phyloP scores from a whole-genome alignment of 2,888 invertebrate species.

The Ellobium chinense region DNA sequence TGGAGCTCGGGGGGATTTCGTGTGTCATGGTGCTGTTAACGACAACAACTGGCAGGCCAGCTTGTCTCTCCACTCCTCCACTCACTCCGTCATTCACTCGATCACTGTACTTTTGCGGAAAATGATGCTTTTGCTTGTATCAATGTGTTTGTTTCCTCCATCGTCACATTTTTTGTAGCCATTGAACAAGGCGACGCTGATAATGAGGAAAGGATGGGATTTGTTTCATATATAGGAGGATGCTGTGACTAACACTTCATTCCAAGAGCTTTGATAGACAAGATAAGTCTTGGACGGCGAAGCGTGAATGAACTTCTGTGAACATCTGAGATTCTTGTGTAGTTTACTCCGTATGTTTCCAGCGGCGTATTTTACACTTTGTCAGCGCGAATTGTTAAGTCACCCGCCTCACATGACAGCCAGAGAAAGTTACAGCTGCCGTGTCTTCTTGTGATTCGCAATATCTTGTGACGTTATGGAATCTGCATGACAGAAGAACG shows the following conservation, averaged over 20 bases:
- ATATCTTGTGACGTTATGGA: too few species aligned
- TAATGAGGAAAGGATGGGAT: too few species aligned
- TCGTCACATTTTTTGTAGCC: neutral
- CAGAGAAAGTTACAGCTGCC: neutral
- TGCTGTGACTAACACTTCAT: too few species aligned
- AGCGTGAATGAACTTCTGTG: neutral
- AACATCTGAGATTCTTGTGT: neutral
- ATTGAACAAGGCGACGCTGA: too few species aligned
- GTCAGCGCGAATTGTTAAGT: neutral
- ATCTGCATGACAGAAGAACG: too few species aligned
- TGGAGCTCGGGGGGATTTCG: neutral
- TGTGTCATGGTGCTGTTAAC: neutral
- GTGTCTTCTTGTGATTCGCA: neutral
- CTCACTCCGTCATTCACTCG: too few species aligned
- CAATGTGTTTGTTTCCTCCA: neutral
- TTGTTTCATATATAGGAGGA: too few species aligned
- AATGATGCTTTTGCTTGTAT: neutral
- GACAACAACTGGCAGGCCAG: too few species aligned
- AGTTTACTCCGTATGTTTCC: neutral
- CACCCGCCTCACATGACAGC: neutral
- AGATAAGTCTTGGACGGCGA: too few species aligned
- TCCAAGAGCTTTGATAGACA: too few species aligned
- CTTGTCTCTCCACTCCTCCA: too few species aligned
- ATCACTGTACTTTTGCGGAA: neutral
- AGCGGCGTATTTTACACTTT: neutral